Evolutionary conservation across 2,113 vertebrate genomes (phyloP).

Genomic region (Atlantisia rogersi): DNA sequence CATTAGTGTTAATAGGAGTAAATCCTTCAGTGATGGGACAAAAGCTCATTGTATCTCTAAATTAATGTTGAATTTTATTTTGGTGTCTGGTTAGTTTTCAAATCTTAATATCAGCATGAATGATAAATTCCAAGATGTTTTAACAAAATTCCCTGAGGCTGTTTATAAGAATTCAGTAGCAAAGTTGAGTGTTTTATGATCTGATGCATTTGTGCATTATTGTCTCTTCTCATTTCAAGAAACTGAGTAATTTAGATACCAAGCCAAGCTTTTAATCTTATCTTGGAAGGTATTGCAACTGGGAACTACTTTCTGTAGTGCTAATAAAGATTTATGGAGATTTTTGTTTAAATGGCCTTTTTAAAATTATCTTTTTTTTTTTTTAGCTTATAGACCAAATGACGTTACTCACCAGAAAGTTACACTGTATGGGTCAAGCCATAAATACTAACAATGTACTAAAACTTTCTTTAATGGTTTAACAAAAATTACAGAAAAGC

Average conservation of each 20-base stretch:
- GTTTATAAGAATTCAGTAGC: background rate
- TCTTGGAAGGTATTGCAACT: conserved; percentile 1
- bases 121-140: conserved; percentile 2
- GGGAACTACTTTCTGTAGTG: background rate
- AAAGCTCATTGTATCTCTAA: conserved; percentile 28
- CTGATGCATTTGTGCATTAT: background rate
- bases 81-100: conserved; percentile 27
- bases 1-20: conserved; percentile 35
- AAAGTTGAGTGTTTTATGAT: conserved; percentile 15
- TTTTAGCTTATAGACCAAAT: conserved; percentile 5
- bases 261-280: conserved; percentile 25
- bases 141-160: background rate
- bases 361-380: background rate
- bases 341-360: conserved; percentile 27
- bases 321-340: background rate
- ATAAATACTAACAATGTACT: background rate
- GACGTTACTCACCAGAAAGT: background rate
- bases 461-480: background rate
- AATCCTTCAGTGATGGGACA: conserved; percentile 34
- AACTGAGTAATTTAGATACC: conserved; percentile 21
- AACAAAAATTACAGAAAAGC: background rate
- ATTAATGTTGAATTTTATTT: background rate
- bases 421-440: background rate
- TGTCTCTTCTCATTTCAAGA: conserved; percentile 4
- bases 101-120: background rate